These are phyloP conservation scores for Phrynosoma platyrhinos DNA, from an alignment of 2,113 vertebrate genomes.

Conservation along the genomic window DNA sequence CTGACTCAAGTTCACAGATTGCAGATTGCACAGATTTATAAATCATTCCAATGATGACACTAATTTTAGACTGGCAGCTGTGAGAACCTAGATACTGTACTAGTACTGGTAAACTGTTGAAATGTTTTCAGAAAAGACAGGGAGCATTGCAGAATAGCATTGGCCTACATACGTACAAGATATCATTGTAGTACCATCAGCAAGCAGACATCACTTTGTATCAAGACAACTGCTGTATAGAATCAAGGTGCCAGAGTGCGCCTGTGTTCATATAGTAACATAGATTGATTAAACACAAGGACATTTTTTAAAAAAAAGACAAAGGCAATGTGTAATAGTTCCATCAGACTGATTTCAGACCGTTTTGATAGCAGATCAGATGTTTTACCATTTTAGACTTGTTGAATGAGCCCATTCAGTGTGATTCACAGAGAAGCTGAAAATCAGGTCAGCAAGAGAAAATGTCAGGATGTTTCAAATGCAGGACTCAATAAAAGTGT, in stretches of 20 bases:
- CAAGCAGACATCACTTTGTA: not conserved
- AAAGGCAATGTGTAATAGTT: slow-evolving; percentile 5
- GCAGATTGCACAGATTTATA: too few species aligned
- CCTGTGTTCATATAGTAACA: not conserved
- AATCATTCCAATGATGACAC: too few species aligned
- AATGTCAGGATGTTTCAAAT: slow-evolving; percentile 55
- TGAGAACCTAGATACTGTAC: not conserved
- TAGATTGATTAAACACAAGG: not conserved
- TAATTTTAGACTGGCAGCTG: not conserved
- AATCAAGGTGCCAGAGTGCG: not conserved
- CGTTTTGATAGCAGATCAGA: slow-evolving; percentile 25
- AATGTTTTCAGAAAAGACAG: not conserved
- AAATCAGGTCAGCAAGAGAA: slow-evolving; percentile 53
- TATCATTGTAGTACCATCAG: not conserved
- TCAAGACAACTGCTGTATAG: not conserved
- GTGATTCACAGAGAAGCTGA: slow-evolving; percentile 35
- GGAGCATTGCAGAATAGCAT: not conserved
- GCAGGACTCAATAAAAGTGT: slow-evolving; percentile 31
- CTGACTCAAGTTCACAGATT: too few species aligned
- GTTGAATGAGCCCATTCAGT: slow-evolving; percentile 31
- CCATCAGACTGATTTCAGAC: slow-evolving; percentile 17
- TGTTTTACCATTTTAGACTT: slow-evolving; percentile 43
- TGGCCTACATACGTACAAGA: not conserved
- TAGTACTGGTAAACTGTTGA: not conserved
- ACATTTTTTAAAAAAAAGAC: not conserved